Evolutionary conservation across 1,140 invertebrate genomes (phyloP), one percentile per base, ranked within the genome.

Genomic region (Dermatophagoides farinae): DNA sequence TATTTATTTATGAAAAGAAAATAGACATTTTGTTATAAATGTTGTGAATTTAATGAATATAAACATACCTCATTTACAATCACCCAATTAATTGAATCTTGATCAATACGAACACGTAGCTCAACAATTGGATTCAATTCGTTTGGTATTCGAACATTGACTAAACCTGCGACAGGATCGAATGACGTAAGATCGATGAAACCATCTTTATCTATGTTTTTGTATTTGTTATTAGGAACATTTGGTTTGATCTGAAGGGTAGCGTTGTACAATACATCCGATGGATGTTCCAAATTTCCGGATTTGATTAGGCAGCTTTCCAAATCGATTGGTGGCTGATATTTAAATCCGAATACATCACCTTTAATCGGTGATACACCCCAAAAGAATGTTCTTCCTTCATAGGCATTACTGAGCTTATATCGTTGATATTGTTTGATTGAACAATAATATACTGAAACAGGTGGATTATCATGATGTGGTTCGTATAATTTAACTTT

Each of bases 331-430:
- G 90, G 85, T 62, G 79, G 77, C 54, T 76, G 74, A 70, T 92
- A 92, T 70, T 82, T 80, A 70, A 96, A 86, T 59, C 80, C 79
- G 12, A 95, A 74, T 47, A 80, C 75, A 70, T 95, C 87, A 1
- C 85, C 87, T 37, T 80, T 77, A 65, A 85, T 82, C 0, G 91
- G 90, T 20, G 85, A 75, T 14, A 88, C 71, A 16, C 87, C 88
- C 92, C 92, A 96, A 71, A 93, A 96, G 67, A 86, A 93, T 0
- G 82, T 83, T 67, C 87, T 81, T 0, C 92, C 91, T 46, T 78
- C 76, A 69, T 97, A 97, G 11, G 88, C 89, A 67, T 81, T 80
- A 59, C 81, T 76, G 6, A 93, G 67, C 0, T 82, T 82, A 70
- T 84, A 88, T 50, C 84, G 81, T 67, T 86, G 84, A 70, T 93